Evolutionary conservation across 2,113 vertebrate species (phyloP).

Genomic region (Potamarius usumacintae): DNA sequence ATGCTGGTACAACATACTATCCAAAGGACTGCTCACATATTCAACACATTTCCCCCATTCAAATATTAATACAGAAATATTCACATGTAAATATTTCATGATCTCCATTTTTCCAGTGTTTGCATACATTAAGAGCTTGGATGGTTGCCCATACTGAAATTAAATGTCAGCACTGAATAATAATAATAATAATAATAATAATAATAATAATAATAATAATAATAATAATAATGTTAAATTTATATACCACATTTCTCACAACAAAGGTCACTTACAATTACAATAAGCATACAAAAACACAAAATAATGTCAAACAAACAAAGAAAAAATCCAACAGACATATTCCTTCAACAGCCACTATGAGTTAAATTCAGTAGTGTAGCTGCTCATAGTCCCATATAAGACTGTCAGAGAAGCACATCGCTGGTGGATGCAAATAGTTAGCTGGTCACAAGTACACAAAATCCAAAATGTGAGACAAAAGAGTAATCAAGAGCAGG

Average conservation of each 20-base stretch:
- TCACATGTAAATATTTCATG: constrained; percentile 63
- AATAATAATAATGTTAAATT: not conserved
- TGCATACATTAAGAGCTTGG: constrained; percentile 60
- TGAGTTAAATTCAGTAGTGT: not conserved
- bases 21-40: constrained; percentile 69
- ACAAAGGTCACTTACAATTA: not conserved
- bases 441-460: too few relatives aligned
- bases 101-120: constrained; percentile 66
- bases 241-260: not conserved
- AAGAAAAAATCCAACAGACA: not conserved
- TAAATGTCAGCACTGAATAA: not conserved
- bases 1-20: constrained; percentile 67
- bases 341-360: not conserved
- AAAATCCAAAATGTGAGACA: too few relatives aligned
- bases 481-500: too few relatives aligned
- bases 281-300: not conserved
- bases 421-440: too few relatives aligned
- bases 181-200: not conserved
- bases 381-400: not conserved
- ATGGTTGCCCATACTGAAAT: constrained; percentile 49
- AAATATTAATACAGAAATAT: constrained; percentile 75
- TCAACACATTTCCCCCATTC: constrained; percentile 72
- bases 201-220: not conserved
- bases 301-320: not conserved
- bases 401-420: not conserved